These are phyloP conservation scores for Cyprinus carpio DNA, from an alignment of 2,113 vertebrate species.

Conservation along the genomic window DNA sequence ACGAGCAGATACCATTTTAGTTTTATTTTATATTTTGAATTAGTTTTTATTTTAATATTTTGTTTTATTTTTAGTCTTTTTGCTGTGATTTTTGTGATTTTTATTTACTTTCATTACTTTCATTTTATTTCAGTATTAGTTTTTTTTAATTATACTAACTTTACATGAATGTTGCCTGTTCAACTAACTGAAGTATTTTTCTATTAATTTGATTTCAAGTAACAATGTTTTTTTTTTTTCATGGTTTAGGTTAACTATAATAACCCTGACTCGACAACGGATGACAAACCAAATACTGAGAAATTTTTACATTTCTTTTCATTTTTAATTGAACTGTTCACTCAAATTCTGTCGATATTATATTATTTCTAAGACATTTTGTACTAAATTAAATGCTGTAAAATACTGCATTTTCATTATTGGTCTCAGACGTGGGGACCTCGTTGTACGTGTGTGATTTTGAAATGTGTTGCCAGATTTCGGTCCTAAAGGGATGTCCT, in stretches of 20 bases:
- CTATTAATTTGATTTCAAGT: too few relatives aligned
- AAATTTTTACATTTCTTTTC: neutral
- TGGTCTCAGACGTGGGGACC: neutral
- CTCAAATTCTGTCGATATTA: neutral
- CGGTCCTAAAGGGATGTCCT: constrained; percentile 21
- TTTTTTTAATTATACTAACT: too few relatives aligned
- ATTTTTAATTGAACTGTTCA: neutral
- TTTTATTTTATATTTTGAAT: too few relatives aligned
- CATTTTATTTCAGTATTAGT: neutral
- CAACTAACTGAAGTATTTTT: too few relatives aligned
- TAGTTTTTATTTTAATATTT: neutral
- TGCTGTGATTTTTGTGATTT: neutral
- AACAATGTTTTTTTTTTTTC: too few relatives aligned
- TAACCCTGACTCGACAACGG: neutral
- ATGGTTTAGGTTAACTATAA: neutral
- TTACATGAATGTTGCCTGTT: too few relatives aligned
- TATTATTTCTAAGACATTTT: neutral
- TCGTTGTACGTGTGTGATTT: neutral
- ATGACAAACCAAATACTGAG: neutral
- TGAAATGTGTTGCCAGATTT: constrained; percentile 1
- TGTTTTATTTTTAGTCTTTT: neutral
- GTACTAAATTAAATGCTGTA: neutral
- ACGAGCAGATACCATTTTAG: too few relatives aligned
- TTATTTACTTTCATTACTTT: too few relatives aligned
- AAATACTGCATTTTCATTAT: neutral